These are phyloP conservation scores for Corythaixoides concolor DNA, from an alignment of 2,113 vertebrate genomes.

Conservation along the genomic window DNA sequence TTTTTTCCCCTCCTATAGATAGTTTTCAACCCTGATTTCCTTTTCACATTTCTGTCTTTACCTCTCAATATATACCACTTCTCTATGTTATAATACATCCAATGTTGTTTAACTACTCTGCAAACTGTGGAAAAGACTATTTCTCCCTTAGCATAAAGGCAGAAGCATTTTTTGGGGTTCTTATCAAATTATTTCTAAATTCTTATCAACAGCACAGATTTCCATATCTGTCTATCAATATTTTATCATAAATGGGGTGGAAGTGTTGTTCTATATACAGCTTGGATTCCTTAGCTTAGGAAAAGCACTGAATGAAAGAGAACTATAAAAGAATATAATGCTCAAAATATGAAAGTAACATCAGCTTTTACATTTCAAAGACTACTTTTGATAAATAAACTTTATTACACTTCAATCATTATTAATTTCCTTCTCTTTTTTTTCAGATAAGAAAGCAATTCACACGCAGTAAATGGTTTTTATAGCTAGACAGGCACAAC, in stretches of 20 bases:
- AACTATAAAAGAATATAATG: neutral
- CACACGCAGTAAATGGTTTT: neutral
- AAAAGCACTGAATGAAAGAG: neutral
- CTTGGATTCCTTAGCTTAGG: neutral
- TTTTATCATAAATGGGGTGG: neutral
- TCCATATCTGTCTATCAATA: neutral
- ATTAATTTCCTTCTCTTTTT: neutral
- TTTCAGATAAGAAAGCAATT: neutral
- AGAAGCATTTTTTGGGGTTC: neutral
- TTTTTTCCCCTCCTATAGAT: neutral
- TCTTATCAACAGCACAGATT: neutral
- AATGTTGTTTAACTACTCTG: neutral
- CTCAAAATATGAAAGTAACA: neutral
- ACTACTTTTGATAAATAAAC: neutral
- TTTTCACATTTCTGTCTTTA: neutral
- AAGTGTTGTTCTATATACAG: neutral
- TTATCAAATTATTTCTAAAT: neutral
- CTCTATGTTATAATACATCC: neutral
- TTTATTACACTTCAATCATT: neutral
- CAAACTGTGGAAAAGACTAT: neutral
- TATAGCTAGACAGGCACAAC: neutral
- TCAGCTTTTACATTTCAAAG: neutral
- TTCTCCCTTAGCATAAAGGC: neutral
- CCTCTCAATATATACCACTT: neutral
- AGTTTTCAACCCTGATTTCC: neutral